Base-by-base conservation (phyloP, 1,140 invertebrate species). In the Coboldia fuscipes region DNA sequence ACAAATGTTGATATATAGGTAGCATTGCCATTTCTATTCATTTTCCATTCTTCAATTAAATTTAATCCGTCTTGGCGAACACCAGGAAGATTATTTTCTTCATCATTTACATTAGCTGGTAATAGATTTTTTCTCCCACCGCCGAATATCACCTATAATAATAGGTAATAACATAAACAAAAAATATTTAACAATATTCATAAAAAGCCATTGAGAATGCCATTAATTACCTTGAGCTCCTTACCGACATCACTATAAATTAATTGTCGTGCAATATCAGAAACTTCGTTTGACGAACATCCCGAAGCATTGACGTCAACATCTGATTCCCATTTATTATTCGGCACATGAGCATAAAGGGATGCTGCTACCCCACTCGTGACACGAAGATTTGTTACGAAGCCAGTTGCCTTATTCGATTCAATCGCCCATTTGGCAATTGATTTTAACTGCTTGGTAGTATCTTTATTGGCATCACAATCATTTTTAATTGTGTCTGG, bases 351-450 rank as follows among this genome's bases (percentile, higher is more conserved):
- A 0, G 82, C 82, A 56, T 85, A 93, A 3, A 77, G 58, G 1
- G 77, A 77, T 0, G 73, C 69, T 0, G 81, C 80, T 0, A 78
- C n/a, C n/a, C 80, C 81, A 44, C 84, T 78, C 0, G 79, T 84
- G 3, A 86, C 68, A 16, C 79, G 54, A 0, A 79, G 75, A 0
- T 70, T 82, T 2, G 81, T 84, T 6, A 85, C 75, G 2, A 83
- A 43, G 5, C 75, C 79, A 16, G 75, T 72, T 15, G 61, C 61
- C 50, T 79, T 81, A 9, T 70, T 75, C 20, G 66, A 67, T 23
- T 62, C 61, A 42, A 73, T 68, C 0, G 76, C 75, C 76, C 75
- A 80, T 30, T 68, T 56, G 2, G 67, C 41, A 15, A 60, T 37
- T 70, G 58, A 43, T 55, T 66, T 4, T 66, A 72, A 23, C 63